phyloP scores from a whole-genome alignment of 2,113 vertebrate species.

The Phylloscopus trochilus region DNA sequence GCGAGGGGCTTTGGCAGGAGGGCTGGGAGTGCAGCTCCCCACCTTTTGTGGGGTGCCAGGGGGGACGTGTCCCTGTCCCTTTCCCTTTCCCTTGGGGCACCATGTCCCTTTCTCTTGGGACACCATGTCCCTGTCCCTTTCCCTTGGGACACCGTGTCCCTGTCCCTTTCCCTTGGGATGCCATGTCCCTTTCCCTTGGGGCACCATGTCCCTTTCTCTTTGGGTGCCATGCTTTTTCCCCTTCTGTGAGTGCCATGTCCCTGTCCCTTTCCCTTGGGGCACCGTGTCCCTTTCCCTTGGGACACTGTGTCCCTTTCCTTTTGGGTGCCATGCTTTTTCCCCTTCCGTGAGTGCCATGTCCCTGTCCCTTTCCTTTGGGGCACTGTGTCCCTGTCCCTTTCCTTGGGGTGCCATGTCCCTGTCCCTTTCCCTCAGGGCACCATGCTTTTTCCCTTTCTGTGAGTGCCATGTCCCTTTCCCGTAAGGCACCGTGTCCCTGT shows the following conservation, averaged over 20 bases:
- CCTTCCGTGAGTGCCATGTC: no score
- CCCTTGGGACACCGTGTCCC: no score
- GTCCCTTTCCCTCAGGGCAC: no score
- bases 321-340: no score
- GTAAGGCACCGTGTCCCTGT: not conserved
- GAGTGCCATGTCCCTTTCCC: not conserved
- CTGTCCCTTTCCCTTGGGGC: not conserved
- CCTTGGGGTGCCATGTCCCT: no score
- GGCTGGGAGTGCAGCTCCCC: not conserved
- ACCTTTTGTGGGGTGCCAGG: not conserved
- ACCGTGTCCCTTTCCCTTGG: not conserved
- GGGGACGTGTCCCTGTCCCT: not conserved
- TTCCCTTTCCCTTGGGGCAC: not conserved
- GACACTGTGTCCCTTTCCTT: no score
- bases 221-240: no score
- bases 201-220: no score
- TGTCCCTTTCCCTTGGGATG: not conserved
- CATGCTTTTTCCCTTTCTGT: no score
- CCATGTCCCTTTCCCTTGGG: not conserved
- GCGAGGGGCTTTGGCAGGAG: conserved; percentile 36
- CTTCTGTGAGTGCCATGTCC: not conserved
- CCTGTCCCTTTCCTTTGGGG: not conserved
- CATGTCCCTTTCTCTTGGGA: no score
- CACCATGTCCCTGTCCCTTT: no score
- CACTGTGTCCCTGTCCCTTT: not conserved